Evolutionary conservation across 2,888 invertebrate genomes (phyloP), one percentile per base, ranked within the genome.

Genomic region (Pemphredon lugubris): DNA sequence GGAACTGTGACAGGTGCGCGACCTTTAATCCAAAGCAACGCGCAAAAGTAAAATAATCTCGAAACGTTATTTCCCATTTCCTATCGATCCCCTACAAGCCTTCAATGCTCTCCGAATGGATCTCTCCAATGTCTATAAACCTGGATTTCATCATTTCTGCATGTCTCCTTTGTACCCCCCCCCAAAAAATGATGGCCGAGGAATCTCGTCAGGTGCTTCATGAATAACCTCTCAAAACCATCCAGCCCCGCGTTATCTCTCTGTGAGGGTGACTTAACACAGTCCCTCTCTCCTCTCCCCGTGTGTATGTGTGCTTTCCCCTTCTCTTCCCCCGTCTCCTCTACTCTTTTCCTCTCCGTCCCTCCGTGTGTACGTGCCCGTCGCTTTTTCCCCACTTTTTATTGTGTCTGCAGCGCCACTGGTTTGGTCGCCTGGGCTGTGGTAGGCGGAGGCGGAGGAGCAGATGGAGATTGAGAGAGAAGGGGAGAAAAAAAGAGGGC

Each of bases 331-430:
- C 30, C 20, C 14, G 9, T 14, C 47, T 30, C 18, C 47, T 30
- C 47, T 16, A 14, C 61, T 30, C 42, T 44, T 54, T 51, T 55
- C 39, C 53, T 55, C 48, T 44, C 53, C 66, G 40, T 60, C 59
- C 42, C 65, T 16, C 55, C 54, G 64, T 53, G 77, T 81, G 73
- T 74, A 76, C 78, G 77, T 67, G 73, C 59, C 64, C 70, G 51
- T 45, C 64, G 73, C 68, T 83, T 84, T 80, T 73, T 69, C 78
- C n/a, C n/a, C 79, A 82, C 81, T 84, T 87, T 84, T 87, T 87
- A 84, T 85, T 86, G 84, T 83, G 85, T 85, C 86, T 86, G 85
- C 87, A 84, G 79, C 79, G 79, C 80, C 77, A 81, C 81, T 84
- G 84, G 86, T 83, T 86, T 82, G 83, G 76, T 80, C 82, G 80